A percentile compares a stretch with the other conserved stretches of the same genome.
Evolutionary conservation across 2,113 vertebrate species (phyloP).

Genomic region (Natator depressus): DNA sequence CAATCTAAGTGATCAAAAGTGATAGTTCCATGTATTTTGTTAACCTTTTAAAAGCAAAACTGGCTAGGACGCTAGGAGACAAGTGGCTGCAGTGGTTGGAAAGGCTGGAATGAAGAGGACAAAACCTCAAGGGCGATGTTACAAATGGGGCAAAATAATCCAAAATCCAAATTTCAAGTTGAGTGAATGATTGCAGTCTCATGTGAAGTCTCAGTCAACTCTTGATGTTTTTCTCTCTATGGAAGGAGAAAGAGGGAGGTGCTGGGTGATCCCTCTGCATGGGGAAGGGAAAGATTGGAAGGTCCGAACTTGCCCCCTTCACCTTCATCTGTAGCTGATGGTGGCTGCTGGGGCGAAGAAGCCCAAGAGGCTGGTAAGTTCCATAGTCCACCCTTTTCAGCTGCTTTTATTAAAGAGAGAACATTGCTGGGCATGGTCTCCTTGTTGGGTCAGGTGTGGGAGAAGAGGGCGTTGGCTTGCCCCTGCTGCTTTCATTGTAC

Average conservation of each 20-base stretch:
- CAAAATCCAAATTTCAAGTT: neutral
- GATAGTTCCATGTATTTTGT: neutral
- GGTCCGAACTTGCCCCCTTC: neutral
- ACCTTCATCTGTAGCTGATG: neutral
- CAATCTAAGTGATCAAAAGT: neutral
- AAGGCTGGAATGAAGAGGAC: neutral
- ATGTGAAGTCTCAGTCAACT: neutral
- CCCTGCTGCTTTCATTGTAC: slow-evolving; percentile 8
- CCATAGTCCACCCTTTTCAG: neutral
- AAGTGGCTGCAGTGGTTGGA: neutral
- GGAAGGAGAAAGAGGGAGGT: neutral
- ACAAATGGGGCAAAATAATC: neutral
- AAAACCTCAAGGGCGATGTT: neutral
- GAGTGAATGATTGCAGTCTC: neutral
- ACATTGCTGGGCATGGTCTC: neutral
- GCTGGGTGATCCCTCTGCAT: neutral
- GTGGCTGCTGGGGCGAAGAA: neutral
- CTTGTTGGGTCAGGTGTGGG: neutral
- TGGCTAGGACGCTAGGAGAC: neutral
- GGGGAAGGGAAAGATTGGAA: neutral
- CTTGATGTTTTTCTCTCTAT: neutral
- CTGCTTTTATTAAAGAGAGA: neutral
- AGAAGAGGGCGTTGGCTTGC: neutral
- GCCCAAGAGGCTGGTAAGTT: neutral
- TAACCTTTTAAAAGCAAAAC: neutral